Evolutionary conservation across 1,140 invertebrate genomes (phyloP).

Genomic region (Rhynchophorus ferrugineus): DNA sequence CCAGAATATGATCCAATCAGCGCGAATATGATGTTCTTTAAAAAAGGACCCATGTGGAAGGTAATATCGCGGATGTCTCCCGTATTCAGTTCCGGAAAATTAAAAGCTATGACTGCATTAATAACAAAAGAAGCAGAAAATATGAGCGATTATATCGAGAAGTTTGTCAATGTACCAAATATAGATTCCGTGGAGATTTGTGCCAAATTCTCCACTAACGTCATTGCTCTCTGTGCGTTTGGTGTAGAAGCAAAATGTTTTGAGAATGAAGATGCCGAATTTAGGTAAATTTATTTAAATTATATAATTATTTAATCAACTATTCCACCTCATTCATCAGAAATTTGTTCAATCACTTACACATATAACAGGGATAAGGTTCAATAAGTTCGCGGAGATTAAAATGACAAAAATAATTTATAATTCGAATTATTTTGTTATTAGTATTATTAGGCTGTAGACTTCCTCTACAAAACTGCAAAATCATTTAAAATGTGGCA

Average conservation of each 20-base stretch:
- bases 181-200: constrained; percentile 33
- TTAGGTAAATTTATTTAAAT: constrained; percentile 46
- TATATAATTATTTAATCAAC: constrained; percentile 39
- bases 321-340: too few relatives aligned
- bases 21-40: constrained; percentile 31
- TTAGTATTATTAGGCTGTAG: too few relatives aligned
- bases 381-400: too few relatives aligned
- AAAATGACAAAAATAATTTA: too few relatives aligned
- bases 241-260: constrained; percentile 43
- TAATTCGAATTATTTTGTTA: too few relatives aligned
- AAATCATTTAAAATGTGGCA: too few relatives aligned
- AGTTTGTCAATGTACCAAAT: constrained; percentile 25
- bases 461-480: too few relatives aligned
- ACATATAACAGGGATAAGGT: too few relatives aligned
- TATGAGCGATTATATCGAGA: constrained; percentile 24
- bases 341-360: too few relatives aligned
- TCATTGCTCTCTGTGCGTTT: constrained; percentile 43
- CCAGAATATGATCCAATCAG: constrained; percentile 44
- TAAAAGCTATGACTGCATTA: constrained; percentile 41
- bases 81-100: constrained; percentile 40
- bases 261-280: constrained; percentile 40
- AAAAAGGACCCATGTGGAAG: constrained; percentile 38
- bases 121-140: constrained; percentile 28
- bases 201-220: constrained; percentile 45
- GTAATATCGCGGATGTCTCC: constrained; percentile 37